phyloP scores from a whole-genome alignment of 1,140 invertebrate species.

The Lepidurus apus region DNA sequence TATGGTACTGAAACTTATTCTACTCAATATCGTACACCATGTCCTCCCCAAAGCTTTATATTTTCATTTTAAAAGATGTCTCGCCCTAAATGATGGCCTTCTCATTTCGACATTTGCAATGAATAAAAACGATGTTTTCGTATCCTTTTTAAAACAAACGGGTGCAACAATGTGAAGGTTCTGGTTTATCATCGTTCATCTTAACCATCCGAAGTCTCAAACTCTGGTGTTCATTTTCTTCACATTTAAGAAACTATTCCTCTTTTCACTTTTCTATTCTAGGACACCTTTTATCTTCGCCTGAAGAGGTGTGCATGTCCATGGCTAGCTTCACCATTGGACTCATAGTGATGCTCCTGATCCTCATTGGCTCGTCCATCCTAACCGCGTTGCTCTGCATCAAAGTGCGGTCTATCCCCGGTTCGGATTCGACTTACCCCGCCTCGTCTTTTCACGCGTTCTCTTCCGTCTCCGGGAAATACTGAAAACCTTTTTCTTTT shows the following conservation, averaged over 20 bases:
- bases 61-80: conserved; percentile 16
- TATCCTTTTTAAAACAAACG: no score
- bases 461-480: conserved; percentile 29
- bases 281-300: conserved; percentile 25
- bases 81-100: no score
- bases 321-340: conserved; percentile 45
- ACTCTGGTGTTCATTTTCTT: conserved; percentile 11
- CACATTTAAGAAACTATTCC: conserved; percentile 16
- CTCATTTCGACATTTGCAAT: no score
- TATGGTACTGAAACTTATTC: no score
- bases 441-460: conserved; percentile 39
- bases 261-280: neutral
- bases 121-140: no score
- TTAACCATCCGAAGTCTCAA: neutral
- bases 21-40: no score
- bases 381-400: conserved; percentile 44
- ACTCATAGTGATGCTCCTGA: conserved; percentile 44
- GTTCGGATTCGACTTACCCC: conserved; percentile 37
- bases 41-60: neutral
- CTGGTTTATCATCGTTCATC: no score
- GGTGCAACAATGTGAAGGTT: no score
- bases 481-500: neutral
- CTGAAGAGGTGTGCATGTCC: conserved; percentile 47
- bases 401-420: conserved; percentile 37
- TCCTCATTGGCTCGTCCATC: conserved; percentile 45